phyloP scores from a whole-genome alignment of 2,797 vertebrate genomes.

The Tolypeutes matacus region DNA sequence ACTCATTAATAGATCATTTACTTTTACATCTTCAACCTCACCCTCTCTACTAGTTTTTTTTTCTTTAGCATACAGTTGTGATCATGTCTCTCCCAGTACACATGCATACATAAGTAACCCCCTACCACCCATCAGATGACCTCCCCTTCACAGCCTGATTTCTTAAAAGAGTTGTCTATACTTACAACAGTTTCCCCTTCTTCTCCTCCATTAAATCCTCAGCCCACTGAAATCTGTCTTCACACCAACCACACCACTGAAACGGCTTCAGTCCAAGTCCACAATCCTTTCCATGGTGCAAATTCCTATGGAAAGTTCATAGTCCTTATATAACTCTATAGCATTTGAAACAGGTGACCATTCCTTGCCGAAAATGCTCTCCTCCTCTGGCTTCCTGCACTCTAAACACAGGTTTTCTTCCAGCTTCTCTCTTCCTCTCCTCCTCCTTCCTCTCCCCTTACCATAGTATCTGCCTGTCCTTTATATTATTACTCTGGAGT shows the following conservation, averaged over 20 bases:
- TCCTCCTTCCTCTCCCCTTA: not conserved
- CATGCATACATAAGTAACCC: not conserved
- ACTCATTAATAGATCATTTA: not conserved
- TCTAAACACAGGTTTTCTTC: not conserved
- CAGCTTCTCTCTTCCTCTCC: not conserved
- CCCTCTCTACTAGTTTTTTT: not conserved
- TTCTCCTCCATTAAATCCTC: not conserved
- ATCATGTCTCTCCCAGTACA: not conserved
- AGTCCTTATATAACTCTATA: not conserved
- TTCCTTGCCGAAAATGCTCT: not conserved
- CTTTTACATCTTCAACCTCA: not conserved
- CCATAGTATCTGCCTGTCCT: not conserved
- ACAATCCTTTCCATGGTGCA: not conserved
- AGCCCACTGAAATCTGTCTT: not conserved
- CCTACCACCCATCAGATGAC: not conserved
- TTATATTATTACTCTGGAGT: not conserved
- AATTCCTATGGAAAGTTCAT: not conserved
- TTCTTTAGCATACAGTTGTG: not conserved
- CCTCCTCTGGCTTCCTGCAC: not conserved
- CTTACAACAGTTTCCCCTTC: not conserved
- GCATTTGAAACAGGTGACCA: not conserved
- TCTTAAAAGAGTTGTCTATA: constrained; percentile 27
- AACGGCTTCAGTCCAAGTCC: not conserved
- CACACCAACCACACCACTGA: not conserved
- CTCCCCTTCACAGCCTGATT: not conserved